These are phyloP conservation scores for Teleiodes luculella DNA, from an alignment of 2,888 invertebrate genomes.

Conservation along the genomic window DNA sequence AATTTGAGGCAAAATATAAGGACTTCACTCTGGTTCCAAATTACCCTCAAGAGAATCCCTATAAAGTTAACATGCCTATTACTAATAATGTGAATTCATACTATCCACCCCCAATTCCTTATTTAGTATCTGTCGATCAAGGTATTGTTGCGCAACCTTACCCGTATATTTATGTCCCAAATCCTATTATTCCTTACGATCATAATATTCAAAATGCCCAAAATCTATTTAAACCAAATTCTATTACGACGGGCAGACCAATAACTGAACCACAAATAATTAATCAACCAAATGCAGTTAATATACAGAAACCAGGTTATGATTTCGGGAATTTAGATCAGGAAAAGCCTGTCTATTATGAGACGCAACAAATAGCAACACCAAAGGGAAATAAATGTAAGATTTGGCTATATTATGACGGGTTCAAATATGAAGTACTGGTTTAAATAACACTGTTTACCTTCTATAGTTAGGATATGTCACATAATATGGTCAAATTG, in stretches of 20 bases:
- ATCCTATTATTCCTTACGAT: not conserved
- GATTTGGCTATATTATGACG: slow-evolving; percentile 58
- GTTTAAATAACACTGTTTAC: too few relatives aligned
- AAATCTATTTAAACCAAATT: not conserved
- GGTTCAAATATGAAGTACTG: slow-evolving; percentile 55
- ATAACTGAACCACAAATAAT: too few relatives aligned
- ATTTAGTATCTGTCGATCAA: not conserved
- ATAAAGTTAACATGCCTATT: not conserved
- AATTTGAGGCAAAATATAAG: slow-evolving; percentile 15
- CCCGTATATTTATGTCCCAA: not conserved
- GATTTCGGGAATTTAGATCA: slow-evolving; percentile 23
- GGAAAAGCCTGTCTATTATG: slow-evolving; percentile 35
- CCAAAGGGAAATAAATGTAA: slow-evolving; percentile 46
- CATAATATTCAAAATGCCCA: not conserved
- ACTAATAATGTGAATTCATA: not conserved
- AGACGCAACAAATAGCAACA: slow-evolving; percentile 37
- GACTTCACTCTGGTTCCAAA: not conserved
- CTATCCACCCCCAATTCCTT: slow-evolving; percentile 13
- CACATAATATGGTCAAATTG: too few relatives aligned
- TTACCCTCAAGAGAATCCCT: slow-evolving; percentile 13
- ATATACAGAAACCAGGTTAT: slow-evolving; percentile 5
- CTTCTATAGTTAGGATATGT: too few relatives aligned
- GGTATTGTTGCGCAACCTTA: not conserved
- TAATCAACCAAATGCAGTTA: not conserved
- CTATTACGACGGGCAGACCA: not conserved